A percentile compares a stretch with the other conserved stretches of the same genome.
Conservation (phyloP, 2,113 vertebrate genomes). For the Morone chrysops region DNA sequence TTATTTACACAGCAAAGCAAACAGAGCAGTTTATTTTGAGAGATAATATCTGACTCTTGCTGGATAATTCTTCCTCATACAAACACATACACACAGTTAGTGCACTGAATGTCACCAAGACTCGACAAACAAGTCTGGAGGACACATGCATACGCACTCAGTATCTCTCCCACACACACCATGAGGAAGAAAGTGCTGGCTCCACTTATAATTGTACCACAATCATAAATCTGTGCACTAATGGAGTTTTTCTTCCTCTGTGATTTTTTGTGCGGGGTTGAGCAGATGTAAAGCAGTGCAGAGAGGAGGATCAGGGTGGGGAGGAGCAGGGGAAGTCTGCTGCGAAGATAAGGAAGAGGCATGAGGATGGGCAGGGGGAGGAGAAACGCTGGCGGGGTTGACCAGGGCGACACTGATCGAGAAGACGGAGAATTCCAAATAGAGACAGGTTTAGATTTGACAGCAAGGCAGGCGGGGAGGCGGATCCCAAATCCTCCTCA, state of each 20-base stretch:
- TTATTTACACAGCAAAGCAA: constrained; percentile 62
- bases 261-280: constrained; percentile 28
- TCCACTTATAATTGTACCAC: neutral
- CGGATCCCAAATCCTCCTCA: constrained; percentile 14
- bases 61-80: constrained; percentile 49
- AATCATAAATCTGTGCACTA: constrained; percentile 54
- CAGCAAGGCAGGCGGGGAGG: neutral
- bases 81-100: constrained; percentile 30
- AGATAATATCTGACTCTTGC: constrained; percentile 64
- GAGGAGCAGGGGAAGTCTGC: constrained; percentile 76
- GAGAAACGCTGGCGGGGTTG: constrained; percentile 23
- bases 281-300: constrained; percentile 22
- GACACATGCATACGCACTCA: neutral
- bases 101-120: constrained; percentile 37
- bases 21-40: constrained; percentile 60
- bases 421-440: constrained; percentile 43
- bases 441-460: constrained; percentile 49
- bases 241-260: constrained; percentile 35
- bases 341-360: constrained; percentile 74
- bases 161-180: constrained; percentile 11
- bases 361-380: constrained; percentile 37
- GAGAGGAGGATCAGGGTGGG: constrained; percentile 40
- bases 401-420: constrained; percentile 52
- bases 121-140: constrained; percentile 66
- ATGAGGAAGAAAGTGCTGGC: neutral